Conservation (phyloP, 1,140 invertebrate species). For the Heterodera schachtii region DNA sequence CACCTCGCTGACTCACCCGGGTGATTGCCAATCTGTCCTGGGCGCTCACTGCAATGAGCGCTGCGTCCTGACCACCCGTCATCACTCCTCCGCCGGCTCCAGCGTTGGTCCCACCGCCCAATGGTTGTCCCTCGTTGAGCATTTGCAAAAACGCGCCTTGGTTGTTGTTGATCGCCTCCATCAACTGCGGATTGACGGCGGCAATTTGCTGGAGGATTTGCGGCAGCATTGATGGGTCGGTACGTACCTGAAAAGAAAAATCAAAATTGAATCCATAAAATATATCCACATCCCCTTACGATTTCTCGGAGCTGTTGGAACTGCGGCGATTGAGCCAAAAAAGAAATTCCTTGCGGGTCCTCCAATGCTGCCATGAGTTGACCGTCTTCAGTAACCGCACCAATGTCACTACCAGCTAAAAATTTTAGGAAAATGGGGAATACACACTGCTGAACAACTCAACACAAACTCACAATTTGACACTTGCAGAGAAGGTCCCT, state of each 20-base stretch:
- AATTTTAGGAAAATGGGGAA: no score
- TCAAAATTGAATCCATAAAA: not conserved
- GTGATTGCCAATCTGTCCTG: slow-evolving; percentile 97
- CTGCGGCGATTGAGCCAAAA: slow-evolving; percentile 87
- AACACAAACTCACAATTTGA: no score
- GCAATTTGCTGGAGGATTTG: slow-evolving; percentile 85
- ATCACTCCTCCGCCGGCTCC: not conserved
- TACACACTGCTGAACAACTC: no score
- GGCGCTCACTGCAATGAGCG: slow-evolving; percentile 68
- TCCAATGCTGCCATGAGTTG: slow-evolving; percentile 12
- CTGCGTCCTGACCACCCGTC: slow-evolving; percentile 72
- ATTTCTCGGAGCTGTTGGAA: slow-evolving; percentile 92
- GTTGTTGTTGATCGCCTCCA: slow-evolving; percentile 67
- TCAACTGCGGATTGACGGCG: slow-evolving; percentile 86
- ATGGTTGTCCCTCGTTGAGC: slow-evolving; percentile 74
- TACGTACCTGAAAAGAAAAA: slow-evolving; percentile 71
- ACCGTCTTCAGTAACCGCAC: slow-evolving; percentile 9
- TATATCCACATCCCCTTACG: slow-evolving; percentile 28
- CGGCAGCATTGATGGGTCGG: slow-evolving; percentile 89
- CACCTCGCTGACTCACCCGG: slow-evolving; percentile 74
- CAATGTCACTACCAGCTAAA: slow-evolving; percentile 9
- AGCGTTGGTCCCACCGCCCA: not conserved
- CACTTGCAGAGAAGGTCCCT: slow-evolving; percentile 13
- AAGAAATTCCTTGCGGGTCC: slow-evolving; percentile 74
- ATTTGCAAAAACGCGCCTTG: slow-evolving; percentile 94